Evolutionary conservation across 2,797 vertebrate genomes (phyloP), one percentile per base, ranked within the genome.

Genomic region (Urosaurus nigricauda): DNA sequence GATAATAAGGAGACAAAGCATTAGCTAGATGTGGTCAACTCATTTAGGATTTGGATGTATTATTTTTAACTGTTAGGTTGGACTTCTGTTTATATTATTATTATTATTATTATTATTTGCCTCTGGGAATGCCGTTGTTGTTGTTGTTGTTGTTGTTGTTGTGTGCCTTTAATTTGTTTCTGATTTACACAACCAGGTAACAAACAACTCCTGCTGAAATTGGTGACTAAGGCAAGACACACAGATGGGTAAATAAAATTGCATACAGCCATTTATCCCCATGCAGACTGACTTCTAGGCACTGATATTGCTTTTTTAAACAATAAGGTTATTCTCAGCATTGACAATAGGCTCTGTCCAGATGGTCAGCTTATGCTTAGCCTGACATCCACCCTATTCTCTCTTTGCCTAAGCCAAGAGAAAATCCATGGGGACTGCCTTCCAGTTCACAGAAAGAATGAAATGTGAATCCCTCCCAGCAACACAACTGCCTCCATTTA

Each of bases 401-500:
- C 58, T 51, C 58, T 58, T 83, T 51, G 43, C 16, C 73, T 37
- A 5, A 51, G 43, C 40, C 32, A 74, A 88, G 7, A 63, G n/a
- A 16, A 87, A 74, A 74, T 47, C 24, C 37, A 82, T 2, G 1
- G n/a, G 16, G 58, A 51, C 26, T 65, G n/a, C 17, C 58, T 83
- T 43, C 71, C n/a, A 75, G 16, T 65, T 77, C n/a, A 75, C 13
- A 80, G 53, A 51, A 24, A 70, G 26, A 73, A 17, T 60, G 35
- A 60, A 80, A 87, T 73, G 51, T 53, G 37, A 60, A 56, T 58
- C 71, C 47, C 12, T 93, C 65, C 90, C 14, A 32, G 7, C 0
- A 91, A 51, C 35, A 47, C 12, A 4, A 40, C 63, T 63, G 84
- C 73, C 16, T 73, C 29, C 79, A 21, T 85, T 87, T 90, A 88